Base-by-base conservation (phyloP, 2,113 vertebrate species). In the Turdus rufiventris region DNA sequence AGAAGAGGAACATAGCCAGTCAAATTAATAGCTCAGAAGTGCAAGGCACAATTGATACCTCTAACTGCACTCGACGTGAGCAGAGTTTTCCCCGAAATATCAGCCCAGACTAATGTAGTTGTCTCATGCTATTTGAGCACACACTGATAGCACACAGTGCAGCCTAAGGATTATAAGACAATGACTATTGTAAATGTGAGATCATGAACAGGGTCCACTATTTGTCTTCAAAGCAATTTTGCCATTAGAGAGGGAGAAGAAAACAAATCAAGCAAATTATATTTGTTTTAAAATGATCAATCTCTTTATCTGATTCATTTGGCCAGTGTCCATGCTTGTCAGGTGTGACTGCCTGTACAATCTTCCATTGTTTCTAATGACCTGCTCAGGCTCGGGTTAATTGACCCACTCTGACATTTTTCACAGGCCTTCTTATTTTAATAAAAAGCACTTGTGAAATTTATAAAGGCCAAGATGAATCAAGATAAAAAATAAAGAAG, bases 211-310 rank as follows among this genome's bases (percentile, higher is more conserved):
- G 61, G 50, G 48, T 63, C 70, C 76, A 73, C 66, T 73, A 75
- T 96, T 95, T 89, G 34, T 96, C 94, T 95, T 94, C 91, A 95
- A 67, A 94, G 94, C 18, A 88, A 94, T 95, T 96, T 96, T 91
- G 28, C 71, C 73, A 66, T 93, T 87, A 93, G 38, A 77, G 74
- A 43, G 53, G 26, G 45, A 90, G 73, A 85, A 86, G 74, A 93
- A 85, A 96, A 89, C 95, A 96, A 96, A 94, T 95, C 93, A 96
- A 81, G 77, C 29, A 92, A 95, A 95, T 88, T 87, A 95, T 95
- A 89, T 97, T 97, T 96, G 95, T 88, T 97, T 96, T 95, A 26
- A 89, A 94, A 96, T 74, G 34, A 83, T 94, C 91, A 75, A 4
- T 94, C 85, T 91, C 89, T 78, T 92, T 31, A 78, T 94, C 57